Percentiles rank a stretch among this genome's conserved stretches.
phyloP scores from a whole-genome alignment of 2,797 vertebrate species.

The Apodemus agrarius region DNA sequence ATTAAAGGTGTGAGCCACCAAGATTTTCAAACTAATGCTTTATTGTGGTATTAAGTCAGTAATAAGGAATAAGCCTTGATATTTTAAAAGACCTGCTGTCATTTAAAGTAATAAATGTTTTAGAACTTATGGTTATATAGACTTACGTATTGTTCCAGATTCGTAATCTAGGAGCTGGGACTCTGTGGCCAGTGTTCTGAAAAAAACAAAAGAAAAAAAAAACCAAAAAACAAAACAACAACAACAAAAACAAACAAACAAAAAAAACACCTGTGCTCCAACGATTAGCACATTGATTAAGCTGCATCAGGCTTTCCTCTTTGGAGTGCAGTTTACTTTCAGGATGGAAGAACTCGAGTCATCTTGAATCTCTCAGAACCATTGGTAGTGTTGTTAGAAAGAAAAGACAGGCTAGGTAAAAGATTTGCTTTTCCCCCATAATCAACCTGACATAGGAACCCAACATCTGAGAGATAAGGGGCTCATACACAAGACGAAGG shows the following conservation, averaged over 20 bases:
- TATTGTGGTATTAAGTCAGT: neutral
- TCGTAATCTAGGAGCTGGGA: neutral
- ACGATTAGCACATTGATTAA: neutral
- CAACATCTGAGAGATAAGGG: neutral
- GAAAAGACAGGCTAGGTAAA: neutral
- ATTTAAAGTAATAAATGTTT: conserved; percentile 15
- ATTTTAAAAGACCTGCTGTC: conserved; percentile 13
- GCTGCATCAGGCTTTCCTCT: neutral
- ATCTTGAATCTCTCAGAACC: neutral
- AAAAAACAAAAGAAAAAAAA: neutral
- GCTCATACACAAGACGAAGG: neutral
- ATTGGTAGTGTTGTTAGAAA: neutral
- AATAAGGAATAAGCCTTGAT: neutral
- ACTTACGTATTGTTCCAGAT: neutral
- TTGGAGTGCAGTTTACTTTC: neutral
- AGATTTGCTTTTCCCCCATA: neutral
- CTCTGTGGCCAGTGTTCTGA: neutral
- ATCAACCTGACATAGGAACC: neutral
- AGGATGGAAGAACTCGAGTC: neutral
- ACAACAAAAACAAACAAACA: no score
- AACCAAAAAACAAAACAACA: neutral
- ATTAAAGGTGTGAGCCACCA: neutral
- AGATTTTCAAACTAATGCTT: neutral
- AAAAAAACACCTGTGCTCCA: neutral
- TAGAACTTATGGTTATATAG: neutral